Evolutionary conservation across 2,797 vertebrate species (phyloP).

Genomic region (Thunnus albacares): DNA sequence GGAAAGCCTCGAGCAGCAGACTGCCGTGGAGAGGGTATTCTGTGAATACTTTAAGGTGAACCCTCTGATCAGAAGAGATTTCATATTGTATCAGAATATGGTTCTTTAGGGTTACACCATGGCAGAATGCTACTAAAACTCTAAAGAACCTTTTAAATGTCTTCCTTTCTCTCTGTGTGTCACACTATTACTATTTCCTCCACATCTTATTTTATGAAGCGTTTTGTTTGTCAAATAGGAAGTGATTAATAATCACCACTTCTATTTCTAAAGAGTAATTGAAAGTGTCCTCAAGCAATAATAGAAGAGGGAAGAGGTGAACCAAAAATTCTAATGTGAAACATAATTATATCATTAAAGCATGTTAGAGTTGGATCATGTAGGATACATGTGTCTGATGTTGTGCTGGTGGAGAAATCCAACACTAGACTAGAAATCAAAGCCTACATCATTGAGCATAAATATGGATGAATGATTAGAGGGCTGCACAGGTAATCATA

Average conservation of each 20-base stretch:
- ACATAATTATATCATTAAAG: too few relatives aligned
- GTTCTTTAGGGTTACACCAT: constrained; percentile 2
- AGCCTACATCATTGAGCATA: too few relatives aligned
- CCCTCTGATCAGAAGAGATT: constrained; percentile 24
- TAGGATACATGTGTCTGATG: too few relatives aligned
- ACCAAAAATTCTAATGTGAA: too few relatives aligned
- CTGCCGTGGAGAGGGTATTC: constrained; percentile 31
- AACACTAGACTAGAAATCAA: too few relatives aligned
- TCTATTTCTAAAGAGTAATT: background rate
- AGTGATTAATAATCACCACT: too few relatives aligned
- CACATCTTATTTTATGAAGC: background rate
- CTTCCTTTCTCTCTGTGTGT: background rate
- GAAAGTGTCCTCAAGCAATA: background rate
- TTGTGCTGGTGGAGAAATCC: too few relatives aligned
- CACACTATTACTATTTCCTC: background rate
- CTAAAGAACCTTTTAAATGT: background rate
- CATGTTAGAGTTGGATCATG: too few relatives aligned
- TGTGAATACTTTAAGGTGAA: constrained; percentile 35
- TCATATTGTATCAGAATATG: constrained; percentile 1
- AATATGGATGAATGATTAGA: too few relatives aligned
- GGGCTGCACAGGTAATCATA: too few relatives aligned
- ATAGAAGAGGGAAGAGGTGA: background rate
- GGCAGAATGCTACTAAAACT: background rate
- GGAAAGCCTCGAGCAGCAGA: constrained; percentile 40
- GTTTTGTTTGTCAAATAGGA: background rate